These are phyloP conservation scores for Periophthalmus modestus DNA, from an alignment of 2,113 vertebrate species.

Conservation along the genomic window DNA sequence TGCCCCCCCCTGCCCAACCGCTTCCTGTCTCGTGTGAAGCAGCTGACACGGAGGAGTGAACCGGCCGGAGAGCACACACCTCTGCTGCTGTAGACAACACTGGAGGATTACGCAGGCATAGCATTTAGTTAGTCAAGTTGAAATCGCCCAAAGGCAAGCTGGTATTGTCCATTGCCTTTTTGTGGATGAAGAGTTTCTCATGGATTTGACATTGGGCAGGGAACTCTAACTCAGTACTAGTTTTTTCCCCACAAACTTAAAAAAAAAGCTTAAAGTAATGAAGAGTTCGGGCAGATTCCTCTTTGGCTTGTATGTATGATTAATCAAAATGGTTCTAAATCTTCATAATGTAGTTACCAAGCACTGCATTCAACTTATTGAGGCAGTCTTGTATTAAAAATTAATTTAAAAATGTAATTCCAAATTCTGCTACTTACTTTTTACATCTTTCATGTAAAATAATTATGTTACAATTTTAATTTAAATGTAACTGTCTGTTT, in stretches of 20 bases:
- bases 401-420: background rate
- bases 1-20: conserved; percentile 83
- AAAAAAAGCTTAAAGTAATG: too few species aligned
- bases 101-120: background rate
- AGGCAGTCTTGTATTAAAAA: background rate
- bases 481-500: too few species aligned
- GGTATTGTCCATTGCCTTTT: too few species aligned
- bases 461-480: too few species aligned
- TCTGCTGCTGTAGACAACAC: conserved; percentile 78
- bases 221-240: too few species aligned
- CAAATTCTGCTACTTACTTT: background rate
- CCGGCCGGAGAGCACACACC: conserved; percentile 87
- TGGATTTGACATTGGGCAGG: background rate
- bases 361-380: background rate
- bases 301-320: too few species aligned
- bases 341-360: background rate
- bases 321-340: background rate
- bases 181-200: background rate
- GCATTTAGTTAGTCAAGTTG: background rate
- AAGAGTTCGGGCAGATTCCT: too few species aligned
- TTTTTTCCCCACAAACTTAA: too few species aligned
- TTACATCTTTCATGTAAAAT: too few species aligned
- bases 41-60: conserved; percentile 76
- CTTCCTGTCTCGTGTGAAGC: conserved; percentile 71
- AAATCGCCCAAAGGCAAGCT: background rate